Evolutionary conservation across 30 jellyfish, hydroid and myxozoan genomes (phyloP), one percentile per base, ranked within the genome.

Genomic region (Hydractinia symbiolongicarpus): DNA sequence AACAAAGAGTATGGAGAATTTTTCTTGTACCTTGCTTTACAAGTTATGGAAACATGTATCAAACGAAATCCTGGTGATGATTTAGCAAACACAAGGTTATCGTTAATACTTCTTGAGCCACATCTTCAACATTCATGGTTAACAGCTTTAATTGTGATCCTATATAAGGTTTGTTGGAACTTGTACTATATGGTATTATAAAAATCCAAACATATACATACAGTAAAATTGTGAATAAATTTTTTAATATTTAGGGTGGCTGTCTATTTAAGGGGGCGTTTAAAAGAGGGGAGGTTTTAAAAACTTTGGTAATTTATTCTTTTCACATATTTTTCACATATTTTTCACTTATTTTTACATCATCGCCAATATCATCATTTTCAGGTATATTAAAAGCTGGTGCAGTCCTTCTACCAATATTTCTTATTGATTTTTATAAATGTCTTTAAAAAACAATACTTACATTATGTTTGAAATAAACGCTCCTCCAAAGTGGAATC

Each of bases 101-200:
- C 88, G 50, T 52, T 91, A 4, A 86, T 68, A 10, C 78, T 53
- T 30, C 61, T 91, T 67, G 95, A 86, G 40, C 86, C 96, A 14
- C 88, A 84, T 55, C 17, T 86, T 82, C 96, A 86, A 66, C 89
- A 85, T 68, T 76, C 74, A 10, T 94, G 99, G 96, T 90, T 88
- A 8, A 84, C 86, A 89, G 77, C 90, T 56, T 79, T 91, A 50
- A 78, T 94, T 15, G 88, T 94, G 8, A 69, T 88, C 70, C 79
- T 94, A 13, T 94, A 94, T 85, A 94, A 94, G 99, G 99, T 94
- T 58, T 50, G 57, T 19, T 44, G 8, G 17, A 54, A 13, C 11
- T 67, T 67, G 51, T 10, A 67, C 51, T 67, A 10, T 15, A 13
- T 1, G 44, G 44, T 30, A 30, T 30, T 30, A 30, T 30, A 2